A percentile compares a stretch with the other conserved stretches of the same genome.
Evolutionary conservation across 2,113 vertebrate species (phyloP).

Genomic region (Zosterops pallidus): DNA sequence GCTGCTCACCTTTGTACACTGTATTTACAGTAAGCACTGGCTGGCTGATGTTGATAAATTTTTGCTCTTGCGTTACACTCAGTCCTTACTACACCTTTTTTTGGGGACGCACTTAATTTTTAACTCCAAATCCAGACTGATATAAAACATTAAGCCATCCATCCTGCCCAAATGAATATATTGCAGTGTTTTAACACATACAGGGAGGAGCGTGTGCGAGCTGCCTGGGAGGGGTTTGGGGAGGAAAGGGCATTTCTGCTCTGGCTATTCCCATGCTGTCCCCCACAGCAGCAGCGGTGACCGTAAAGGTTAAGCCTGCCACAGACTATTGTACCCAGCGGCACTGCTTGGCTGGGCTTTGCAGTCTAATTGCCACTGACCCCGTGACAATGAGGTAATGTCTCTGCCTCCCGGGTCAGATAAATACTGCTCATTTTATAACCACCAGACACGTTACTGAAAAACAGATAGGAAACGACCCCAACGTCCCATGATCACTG

Average conservation of each 20-base stretch:
- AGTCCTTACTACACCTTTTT: not conserved
- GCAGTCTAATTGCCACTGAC: slow-evolving; percentile 55
- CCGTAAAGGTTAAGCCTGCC: slow-evolving; percentile 38
- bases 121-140: not conserved
- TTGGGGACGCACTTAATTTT: not conserved
- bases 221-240: not conserved
- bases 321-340: slow-evolving; percentile 21
- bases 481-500: not conserved
- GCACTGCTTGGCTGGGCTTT: slow-evolving; percentile 35
- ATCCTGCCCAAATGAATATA: not conserved
- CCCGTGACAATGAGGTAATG: slow-evolving; percentile 68
- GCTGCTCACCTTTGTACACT: not conserved
- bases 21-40: not conserved
- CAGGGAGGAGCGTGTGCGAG: not conserved
- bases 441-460: slow-evolving; percentile 41
- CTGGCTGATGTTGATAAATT: not conserved
- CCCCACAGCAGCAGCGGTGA: not conserved
- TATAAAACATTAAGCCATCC: not conserved
- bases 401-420: slow-evolving; percentile 59
- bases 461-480: slow-evolving; percentile 49
- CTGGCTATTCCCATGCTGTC: not conserved
- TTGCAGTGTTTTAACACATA: fast-evolving
- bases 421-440: slow-evolving; percentile 56
- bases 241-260: not conserved
- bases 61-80: not conserved